phyloP scores from a whole-genome alignment of 2,888 invertebrate genomes.

The Uropetala carovei region DNA sequence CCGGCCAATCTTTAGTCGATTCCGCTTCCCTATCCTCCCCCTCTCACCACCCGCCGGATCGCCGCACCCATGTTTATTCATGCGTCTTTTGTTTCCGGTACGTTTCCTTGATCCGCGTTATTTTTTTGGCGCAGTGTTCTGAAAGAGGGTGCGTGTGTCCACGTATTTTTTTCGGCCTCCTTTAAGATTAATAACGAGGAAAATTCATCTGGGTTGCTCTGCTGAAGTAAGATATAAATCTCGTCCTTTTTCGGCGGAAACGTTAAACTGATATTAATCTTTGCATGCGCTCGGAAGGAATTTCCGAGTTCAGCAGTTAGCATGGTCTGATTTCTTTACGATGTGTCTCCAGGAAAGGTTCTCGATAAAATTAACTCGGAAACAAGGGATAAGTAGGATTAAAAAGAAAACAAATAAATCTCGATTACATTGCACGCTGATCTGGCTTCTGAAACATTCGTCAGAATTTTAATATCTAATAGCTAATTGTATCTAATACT shows the following conservation, averaged over 20 bases:
- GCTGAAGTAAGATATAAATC: constrained; percentile 34
- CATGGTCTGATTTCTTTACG: not conserved
- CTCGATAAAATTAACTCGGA: not conserved
- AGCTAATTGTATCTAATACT: too few species aligned
- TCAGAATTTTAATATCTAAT: too few species aligned
- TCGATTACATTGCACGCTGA: not conserved
- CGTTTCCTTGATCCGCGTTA: not conserved
- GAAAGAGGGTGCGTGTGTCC: not conserved
- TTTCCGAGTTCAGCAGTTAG: not conserved
- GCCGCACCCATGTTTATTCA: constrained; percentile 11
- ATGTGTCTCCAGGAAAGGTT: not conserved
- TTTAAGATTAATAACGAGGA: not conserved
- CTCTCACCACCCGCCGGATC: not conserved
- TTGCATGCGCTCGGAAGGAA: not conserved
- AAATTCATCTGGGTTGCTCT: not conserved
- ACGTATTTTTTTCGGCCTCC: not conserved
- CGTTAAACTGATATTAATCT: not conserved
- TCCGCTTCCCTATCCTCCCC: not conserved
- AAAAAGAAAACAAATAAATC: not conserved
- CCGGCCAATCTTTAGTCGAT: not conserved
- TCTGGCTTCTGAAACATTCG: too few species aligned
- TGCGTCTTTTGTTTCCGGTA: constrained; percentile 54
- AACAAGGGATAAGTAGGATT: not conserved
- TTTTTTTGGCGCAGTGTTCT: constrained; percentile 20
- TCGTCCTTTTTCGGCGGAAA: not conserved